Percentiles rank a stretch among this genome's conserved stretches.
These are phyloP conservation scores for Agrotis puta DNA, from an alignment of 2,888 invertebrate species.

Conservation along the genomic window DNA sequence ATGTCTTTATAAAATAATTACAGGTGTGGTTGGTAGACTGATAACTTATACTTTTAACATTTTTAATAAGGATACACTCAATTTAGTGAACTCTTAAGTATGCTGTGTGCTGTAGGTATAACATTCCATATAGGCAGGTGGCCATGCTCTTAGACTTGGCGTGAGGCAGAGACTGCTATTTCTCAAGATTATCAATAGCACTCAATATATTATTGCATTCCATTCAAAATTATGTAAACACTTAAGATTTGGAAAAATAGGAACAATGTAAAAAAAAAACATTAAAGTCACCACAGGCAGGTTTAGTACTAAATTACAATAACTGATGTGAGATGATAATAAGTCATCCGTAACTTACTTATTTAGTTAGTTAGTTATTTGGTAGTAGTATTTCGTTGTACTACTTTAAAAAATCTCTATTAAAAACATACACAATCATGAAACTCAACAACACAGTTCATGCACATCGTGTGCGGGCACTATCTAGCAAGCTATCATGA, in stretches of 20 bases:
- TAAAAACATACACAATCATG: conserved; percentile 1
- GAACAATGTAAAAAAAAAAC: background rate
- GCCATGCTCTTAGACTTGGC: background rate
- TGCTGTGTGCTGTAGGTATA: background rate
- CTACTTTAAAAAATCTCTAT: conserved; percentile 18
- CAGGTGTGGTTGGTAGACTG: background rate
- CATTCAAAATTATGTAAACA: background rate
- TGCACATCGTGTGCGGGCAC: conserved; percentile 84
- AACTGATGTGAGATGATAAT: background rate
- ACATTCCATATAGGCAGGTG: background rate
- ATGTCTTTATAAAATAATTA: conserved; percentile 46
- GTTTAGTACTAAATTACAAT: background rate
- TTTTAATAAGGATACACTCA: too few relatives aligned
- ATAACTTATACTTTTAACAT: conserved; percentile 16
- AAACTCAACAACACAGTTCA: conserved; percentile 36
- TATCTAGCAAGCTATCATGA: conserved; percentile 83
- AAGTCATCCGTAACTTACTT: background rate
- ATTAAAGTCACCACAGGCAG: background rate
- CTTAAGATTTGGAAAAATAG: background rate
- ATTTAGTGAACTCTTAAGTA: background rate
- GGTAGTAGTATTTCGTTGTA: too few relatives aligned
- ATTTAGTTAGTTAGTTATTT: too few relatives aligned
- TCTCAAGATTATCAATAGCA: background rate
- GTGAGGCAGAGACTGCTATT: background rate
- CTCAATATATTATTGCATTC: background rate